phyloP scores from a whole-genome alignment of 2,888 invertebrate species.

The Cotesia congregata region DNA sequence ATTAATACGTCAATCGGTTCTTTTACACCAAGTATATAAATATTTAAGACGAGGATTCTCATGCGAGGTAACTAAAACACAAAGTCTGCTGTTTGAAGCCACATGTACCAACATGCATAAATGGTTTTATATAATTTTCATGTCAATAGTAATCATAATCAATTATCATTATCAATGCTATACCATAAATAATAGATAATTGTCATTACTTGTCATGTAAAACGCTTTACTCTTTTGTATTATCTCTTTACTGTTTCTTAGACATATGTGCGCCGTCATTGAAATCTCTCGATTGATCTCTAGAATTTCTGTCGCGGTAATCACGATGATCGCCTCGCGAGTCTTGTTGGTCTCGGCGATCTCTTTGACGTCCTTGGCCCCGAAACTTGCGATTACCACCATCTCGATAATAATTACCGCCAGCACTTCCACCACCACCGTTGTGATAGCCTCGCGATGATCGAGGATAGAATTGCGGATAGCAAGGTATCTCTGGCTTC shows the following conservation, averaged over 20 bases:
- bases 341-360: constrained; percentile 57
- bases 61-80: constrained; percentile 46
- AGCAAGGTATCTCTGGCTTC: constrained; percentile 54
- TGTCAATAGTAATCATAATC: constrained; percentile 34
- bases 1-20: background rate
- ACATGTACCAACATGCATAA: constrained; percentile 47
- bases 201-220: background rate
- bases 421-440: constrained; percentile 27
- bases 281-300: constrained; percentile 45
- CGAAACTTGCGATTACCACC: constrained; percentile 62
- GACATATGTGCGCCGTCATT: constrained; percentile 47
- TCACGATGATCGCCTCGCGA: constrained; percentile 53
- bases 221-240: constrained; percentile 11
- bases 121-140: constrained; percentile 40
- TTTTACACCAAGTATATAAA: constrained; percentile 46
- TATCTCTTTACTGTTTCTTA: constrained; percentile 45
- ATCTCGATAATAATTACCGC: constrained; percentile 58
- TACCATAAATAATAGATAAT: background rate
- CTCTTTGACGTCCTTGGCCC: constrained; percentile 60
- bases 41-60: constrained; percentile 41
- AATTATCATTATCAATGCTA: constrained; percentile 19
- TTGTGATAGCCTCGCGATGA: constrained; percentile 58
- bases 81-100: constrained; percentile 48
- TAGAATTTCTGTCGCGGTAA: constrained; percentile 53
- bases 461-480: constrained; percentile 56